Base-by-base conservation (phyloP, 2,113 vertebrate genomes). In the Rhombomys opimus region DNA sequence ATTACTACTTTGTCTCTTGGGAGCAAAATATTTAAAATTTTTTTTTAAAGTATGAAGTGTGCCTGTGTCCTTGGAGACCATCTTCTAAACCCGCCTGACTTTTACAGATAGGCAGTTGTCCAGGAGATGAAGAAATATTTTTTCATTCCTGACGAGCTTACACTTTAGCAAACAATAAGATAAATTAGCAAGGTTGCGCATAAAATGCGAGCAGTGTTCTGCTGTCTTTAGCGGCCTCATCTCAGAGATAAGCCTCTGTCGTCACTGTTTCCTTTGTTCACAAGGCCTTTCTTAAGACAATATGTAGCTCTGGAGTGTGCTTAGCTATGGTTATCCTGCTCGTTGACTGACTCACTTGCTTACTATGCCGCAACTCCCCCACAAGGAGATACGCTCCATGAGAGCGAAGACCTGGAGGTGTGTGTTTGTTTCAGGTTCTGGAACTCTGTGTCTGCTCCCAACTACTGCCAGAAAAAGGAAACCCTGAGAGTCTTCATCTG, bases 391-490 rank as follows among this genome's bases (percentile, higher is more conserved):
- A 5, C 1, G n/a, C 7, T 87, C 23, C 30, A 2, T 2, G 2
- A 52, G 9, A 68, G 46, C 80, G 35, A 59, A 78, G 73, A 63
- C 20, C 63, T 92, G 85, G 41, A 63, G 18, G 32, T 23, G 13
- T 41, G 4, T 38, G 54, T 80, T 41, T 67, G 63, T 30, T 95
- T 54, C 35, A 12, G 54, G 59, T 91, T 57, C 78, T 52, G 52
- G 78, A 91, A 67, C 27, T 41, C 50, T 7, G 7, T 52, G 52
- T 54, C 70, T 89, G 52, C 32, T 80, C 92, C 76, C 38, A 78
- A 57, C 32, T 3, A 63, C 18, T 78, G 50, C 27, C 46, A 92
- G 80, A 92, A 94, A 91, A 92, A 91, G 63, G 52, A 77, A 96
- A 30, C 65, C 50, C 20, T 52, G n/a, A 63, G 15, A 41, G 35